These are phyloP conservation scores for Lindbergichthys nudifrons DNA, from an alignment of 2,797 vertebrate species.

Conservation along the genomic window DNA sequence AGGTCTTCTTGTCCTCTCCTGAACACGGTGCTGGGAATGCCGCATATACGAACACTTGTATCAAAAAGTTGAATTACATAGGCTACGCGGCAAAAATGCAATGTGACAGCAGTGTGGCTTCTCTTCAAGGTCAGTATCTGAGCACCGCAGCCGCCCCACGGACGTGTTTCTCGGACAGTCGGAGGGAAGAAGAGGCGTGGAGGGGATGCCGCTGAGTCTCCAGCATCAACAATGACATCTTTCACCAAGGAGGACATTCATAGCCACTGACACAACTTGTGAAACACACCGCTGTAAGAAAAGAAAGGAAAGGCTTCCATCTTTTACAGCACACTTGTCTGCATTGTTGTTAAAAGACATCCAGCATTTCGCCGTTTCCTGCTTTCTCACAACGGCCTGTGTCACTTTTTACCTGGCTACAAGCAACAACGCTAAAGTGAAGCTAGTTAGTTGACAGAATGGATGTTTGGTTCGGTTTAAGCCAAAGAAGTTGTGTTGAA, in stretches of 20 bases:
- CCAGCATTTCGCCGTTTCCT: conserved; percentile 56
- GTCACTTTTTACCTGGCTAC: conserved; percentile 55
- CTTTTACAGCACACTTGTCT: not conserved
- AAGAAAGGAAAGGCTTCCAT: not conserved
- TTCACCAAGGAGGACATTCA: conserved; percentile 37
- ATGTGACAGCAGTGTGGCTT: conserved; percentile 44
- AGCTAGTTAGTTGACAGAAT: conserved; percentile 21
- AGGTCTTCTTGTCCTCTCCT: conserved; percentile 47
- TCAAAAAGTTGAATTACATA: conserved; percentile 56
- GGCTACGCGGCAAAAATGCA: conserved; percentile 42
- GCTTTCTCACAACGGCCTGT: conserved; percentile 48
- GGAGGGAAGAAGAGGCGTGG: conserved; percentile 34
- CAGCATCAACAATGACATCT: conserved; percentile 67
- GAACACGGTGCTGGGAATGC: conserved; percentile 21
- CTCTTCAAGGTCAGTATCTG: conserved; percentile 76
- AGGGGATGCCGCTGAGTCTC: conserved; percentile 62
- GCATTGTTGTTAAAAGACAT: not conserved
- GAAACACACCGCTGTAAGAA: not conserved
- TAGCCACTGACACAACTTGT: conserved; percentile 38
- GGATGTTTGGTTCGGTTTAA: conserved; percentile 3
- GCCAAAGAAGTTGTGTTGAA: conserved; percentile 20
- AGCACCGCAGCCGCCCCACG: conserved; percentile 39
- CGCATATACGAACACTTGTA: conserved; percentile 38
- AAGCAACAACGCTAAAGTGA: not conserved
- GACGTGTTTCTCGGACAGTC: conserved; percentile 37